Conservation (phyloP, 2,113 vertebrate species). For the Sprattus sprattus region DNA sequence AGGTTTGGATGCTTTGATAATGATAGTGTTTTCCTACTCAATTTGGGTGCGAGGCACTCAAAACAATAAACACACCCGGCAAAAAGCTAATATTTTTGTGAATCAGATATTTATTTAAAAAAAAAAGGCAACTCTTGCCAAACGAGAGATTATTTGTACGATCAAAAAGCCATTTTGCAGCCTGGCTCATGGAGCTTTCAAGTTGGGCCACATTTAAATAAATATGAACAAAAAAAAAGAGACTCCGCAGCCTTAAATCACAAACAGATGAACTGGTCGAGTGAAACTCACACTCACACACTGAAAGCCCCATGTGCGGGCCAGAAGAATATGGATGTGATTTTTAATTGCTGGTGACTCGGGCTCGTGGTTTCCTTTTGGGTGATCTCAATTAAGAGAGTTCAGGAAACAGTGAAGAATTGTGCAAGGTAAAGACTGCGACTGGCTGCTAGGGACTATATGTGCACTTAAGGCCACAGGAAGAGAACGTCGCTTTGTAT, state of each 20-base stretch:
- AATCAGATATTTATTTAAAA: constrained; percentile 68
- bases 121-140: constrained; percentile 68
- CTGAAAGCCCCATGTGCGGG: constrained; percentile 79
- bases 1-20: constrained; percentile 53
- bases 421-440: constrained; percentile 73
- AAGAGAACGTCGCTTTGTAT: constrained; percentile 63
- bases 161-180: constrained; percentile 80
- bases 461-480: constrained; percentile 41
- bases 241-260: constrained; percentile 79
- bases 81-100: constrained; percentile 70
- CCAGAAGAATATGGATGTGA: constrained; percentile 79
- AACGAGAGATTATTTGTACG: constrained; percentile 81
- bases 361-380: constrained; percentile 78
- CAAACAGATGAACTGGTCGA: constrained; percentile 86
- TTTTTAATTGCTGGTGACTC: constrained; percentile 92
- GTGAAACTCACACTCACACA: constrained; percentile 77
- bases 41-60: constrained; percentile 50
- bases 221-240: constrained; percentile 78
- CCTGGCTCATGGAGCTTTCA: constrained; percentile 76
- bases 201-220: constrained; percentile 84
- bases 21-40: constrained; percentile 60
- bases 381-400: constrained; percentile 82
- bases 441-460: constrained; percentile 56
- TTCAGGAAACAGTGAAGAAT: constrained; percentile 80
- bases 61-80: constrained; percentile 65